These are phyloP conservation scores for Scomberomorus guttatus DNA, from an alignment of 2,797 vertebrate species.

Conservation along the genomic window DNA sequence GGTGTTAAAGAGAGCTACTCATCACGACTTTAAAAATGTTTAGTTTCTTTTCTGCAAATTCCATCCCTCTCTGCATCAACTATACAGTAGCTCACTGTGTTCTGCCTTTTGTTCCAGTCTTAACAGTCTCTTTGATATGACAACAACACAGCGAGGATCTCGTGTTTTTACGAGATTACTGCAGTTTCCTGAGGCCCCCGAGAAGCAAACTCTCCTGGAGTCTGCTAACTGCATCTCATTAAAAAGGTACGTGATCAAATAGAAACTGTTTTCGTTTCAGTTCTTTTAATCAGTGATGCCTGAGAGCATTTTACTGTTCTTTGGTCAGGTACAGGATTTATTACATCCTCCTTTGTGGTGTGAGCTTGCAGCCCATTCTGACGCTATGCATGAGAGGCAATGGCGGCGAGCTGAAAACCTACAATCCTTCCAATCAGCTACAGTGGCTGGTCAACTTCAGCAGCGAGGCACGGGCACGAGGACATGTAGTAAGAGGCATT, in stretches of 20 bases:
- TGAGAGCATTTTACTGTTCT: slow-evolving; percentile 14
- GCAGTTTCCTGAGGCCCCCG: background rate
- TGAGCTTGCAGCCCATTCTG: background rate
- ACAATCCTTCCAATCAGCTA: background rate
- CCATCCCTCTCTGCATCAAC: background rate
- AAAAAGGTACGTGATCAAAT: slow-evolving; percentile 26
- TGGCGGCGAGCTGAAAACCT: slow-evolving; percentile 2
- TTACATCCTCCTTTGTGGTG: slow-evolving; percentile 48
- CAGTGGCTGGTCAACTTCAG: slow-evolving; percentile 39
- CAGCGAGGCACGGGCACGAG: background rate
- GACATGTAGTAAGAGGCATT: slow-evolving; percentile 42
- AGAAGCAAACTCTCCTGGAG: background rate
- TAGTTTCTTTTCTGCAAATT: background rate
- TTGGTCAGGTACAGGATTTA: slow-evolving; percentile 31
- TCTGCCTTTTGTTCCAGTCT: slow-evolving; percentile 33
- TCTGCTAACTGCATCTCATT: slow-evolving; percentile 5
- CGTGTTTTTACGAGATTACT: background rate
- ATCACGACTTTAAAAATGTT: background rate
- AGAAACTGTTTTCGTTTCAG: background rate
- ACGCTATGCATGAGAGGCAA: background rate
- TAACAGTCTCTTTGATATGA: slow-evolving; percentile 31
- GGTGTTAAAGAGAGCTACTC: background rate
- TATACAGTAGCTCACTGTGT: background rate
- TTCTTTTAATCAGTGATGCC: background rate
- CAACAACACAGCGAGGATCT: background rate